Evolutionary conservation across 2,888 invertebrate species (phyloP).

Genomic region (Plebejus argus): DNA sequence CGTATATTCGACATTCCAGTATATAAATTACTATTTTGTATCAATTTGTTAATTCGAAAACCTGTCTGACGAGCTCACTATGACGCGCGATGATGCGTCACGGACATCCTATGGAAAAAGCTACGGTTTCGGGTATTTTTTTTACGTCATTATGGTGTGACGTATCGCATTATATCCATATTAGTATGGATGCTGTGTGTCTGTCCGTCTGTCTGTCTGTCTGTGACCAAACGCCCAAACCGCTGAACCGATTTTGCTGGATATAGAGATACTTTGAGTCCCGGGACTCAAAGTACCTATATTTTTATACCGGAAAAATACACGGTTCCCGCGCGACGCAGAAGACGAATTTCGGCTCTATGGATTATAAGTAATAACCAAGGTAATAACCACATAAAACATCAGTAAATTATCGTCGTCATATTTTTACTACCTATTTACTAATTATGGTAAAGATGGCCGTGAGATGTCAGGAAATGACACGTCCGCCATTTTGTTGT

Average conservation of each 20-base stretch:
- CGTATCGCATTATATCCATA: neutral
- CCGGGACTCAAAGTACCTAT: too few species aligned
- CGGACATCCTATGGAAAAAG: neutral
- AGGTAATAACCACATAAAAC: neutral
- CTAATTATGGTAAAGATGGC: neutral
- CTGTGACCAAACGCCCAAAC: too few species aligned
- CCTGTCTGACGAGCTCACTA: neutral
- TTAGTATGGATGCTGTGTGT: too few species aligned
- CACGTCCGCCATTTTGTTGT: neutral
- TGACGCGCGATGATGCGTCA: neutral
- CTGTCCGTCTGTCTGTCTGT: too few species aligned
- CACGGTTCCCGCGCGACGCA: too few species aligned
- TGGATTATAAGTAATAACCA: neutral
- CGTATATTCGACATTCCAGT: too few species aligned
- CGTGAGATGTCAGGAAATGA: conserved; percentile 11
- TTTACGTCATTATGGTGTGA: neutral
- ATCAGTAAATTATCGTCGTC: neutral
- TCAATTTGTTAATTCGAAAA: neutral
- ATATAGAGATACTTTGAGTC: too few species aligned
- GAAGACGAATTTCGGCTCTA: too few species aligned
- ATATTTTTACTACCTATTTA: neutral
- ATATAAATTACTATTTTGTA: too few species aligned
- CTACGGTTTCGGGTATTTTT: neutral
- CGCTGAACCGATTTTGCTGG: too few species aligned
- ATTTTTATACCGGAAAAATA: too few species aligned